Base-by-base conservation (phyloP, 2,888 invertebrate genomes). In the Gerosis bhagava region DNA sequence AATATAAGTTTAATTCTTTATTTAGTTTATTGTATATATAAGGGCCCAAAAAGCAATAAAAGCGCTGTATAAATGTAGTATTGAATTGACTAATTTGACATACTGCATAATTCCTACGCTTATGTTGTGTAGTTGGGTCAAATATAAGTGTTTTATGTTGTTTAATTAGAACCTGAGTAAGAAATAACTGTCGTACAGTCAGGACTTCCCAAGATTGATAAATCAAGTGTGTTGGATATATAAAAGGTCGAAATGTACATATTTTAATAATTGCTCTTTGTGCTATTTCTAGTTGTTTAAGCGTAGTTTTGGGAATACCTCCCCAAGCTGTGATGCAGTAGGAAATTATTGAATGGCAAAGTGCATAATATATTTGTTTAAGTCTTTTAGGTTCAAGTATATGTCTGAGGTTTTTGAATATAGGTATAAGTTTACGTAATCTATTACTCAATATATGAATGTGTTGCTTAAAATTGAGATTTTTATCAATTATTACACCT, bases 191-290 rank as follows among this genome's bases (percentile, higher is more conserved):
- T 29, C 29, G 8, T 5, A 32, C 17, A n/a, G 31, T 32, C n/a
- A 32, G 17, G 3, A 32, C 17, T 10, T 10, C 17, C n/a, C 16
- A 32, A 2, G 31, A 17, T 4, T 32, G 3, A 17, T 32, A 32
- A 10, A 32, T 5, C 7, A 32, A 17, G 3, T 32, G 5, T 2
- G 31, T 32, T 5, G 31, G 17, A n/a, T 17, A 32, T 16, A 2
- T 5, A 17, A 32, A 32, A 17, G 31, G 31, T 17, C 12, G 16
- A 4, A 32, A 32, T 4, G 6, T 32, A 17, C 31, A 32, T 5
- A 5, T 32, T 17, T 32, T 32, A 17, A 32, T 16, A 10, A 32
- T 11, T n/a, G 31, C 17, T 17, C 31, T 32, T 32, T 32, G 31
- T 10, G 31, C n/a, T 3, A 32, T 16, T 5, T 31, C 17, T n/a